phyloP scores from a whole-genome alignment of 30 jellyfish, hydroid and myxozoan genomes.

The Chironex yamaguchii region DNA sequence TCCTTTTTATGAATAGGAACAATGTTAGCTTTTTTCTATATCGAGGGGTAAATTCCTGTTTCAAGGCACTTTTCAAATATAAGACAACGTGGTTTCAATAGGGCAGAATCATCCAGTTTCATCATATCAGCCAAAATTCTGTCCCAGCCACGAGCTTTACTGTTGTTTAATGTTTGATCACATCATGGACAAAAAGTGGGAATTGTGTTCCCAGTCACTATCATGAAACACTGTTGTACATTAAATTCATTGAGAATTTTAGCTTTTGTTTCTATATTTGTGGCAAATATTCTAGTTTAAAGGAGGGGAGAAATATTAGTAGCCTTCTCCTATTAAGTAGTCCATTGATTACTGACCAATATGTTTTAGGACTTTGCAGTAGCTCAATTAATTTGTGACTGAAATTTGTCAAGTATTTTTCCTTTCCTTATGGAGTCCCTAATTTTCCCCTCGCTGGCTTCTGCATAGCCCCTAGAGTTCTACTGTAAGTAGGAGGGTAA shows the following conservation, averaged over 20 bases:
- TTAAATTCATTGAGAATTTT: background rate
- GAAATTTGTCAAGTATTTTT: too few relatives aligned
- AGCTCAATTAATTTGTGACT: too few relatives aligned
- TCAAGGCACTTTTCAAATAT: constrained; percentile 48
- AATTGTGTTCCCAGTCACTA: too few relatives aligned
- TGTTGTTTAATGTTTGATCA: too few relatives aligned
- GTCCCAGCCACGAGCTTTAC: too few relatives aligned
- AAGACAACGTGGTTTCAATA: constrained; percentile 41
- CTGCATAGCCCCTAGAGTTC: too few relatives aligned
- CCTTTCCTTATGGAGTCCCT: too few relatives aligned
- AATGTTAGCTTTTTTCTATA: constrained; percentile 51
- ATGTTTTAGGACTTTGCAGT: constrained; percentile 36
- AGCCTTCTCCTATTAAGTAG: constrained; percentile 35
- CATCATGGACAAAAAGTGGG: too few relatives aligned
- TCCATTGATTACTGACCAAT: constrained; percentile 67
- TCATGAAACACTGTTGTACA: too few relatives aligned
- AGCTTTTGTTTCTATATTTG: constrained; percentile 9
- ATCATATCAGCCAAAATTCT: too few relatives aligned
- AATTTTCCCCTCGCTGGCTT: too few relatives aligned
- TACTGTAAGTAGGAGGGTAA: constrained; percentile 39
- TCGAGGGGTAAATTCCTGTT: constrained; percentile 63
- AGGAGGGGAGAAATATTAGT: constrained; percentile 38
- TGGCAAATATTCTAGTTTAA: background rate
- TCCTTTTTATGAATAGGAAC: constrained; percentile 68
- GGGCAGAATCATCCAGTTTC: too few relatives aligned